Conservation (phyloP, 2,113 vertebrate species). For the Morphnarchus princeps region DNA sequence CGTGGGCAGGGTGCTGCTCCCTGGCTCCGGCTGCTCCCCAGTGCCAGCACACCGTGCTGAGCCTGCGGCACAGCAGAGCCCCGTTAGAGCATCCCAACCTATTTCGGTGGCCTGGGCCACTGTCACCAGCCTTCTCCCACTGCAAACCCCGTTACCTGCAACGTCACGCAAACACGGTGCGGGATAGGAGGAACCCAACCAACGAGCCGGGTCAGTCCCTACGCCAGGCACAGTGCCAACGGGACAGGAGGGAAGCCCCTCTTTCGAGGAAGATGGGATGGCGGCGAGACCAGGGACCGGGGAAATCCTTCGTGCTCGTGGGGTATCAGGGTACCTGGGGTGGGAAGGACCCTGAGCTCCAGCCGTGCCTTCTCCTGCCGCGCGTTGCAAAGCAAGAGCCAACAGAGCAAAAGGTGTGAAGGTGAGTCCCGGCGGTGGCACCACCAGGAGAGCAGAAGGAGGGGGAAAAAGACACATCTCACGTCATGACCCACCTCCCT, state of each 20-base stretch:
- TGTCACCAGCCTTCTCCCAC: background rate
- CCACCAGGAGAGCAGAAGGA: background rate
- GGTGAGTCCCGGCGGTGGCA: background rate
- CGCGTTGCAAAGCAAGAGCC: background rate
- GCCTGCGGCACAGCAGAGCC: background rate
- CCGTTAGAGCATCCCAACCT: background rate
- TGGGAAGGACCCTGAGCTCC: background rate
- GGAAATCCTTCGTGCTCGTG: fast-evolving
- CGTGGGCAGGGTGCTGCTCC: background rate
- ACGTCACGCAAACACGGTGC: fast-evolving
- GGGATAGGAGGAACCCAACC: background rate
- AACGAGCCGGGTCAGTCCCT: fast-evolving
- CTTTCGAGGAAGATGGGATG: background rate
- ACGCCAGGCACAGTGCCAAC: fast-evolving
- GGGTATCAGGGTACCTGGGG: fast-evolving
- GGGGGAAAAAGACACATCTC: background rate
- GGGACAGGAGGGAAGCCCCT: background rate
- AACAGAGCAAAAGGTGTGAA: background rate
- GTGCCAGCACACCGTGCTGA: background rate
- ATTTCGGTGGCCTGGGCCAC: background rate
- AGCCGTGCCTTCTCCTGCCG: background rate
- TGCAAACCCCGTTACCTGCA: background rate
- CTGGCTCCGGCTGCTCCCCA: background rate
- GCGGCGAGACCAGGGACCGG: fast-evolving
- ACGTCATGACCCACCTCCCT: background rate